Percentiles rank a stretch among this genome's conserved stretches.
These are phyloP conservation scores for Hipparchia semele DNA, from an alignment of 2,888 invertebrate species.

Conservation along the genomic window DNA sequence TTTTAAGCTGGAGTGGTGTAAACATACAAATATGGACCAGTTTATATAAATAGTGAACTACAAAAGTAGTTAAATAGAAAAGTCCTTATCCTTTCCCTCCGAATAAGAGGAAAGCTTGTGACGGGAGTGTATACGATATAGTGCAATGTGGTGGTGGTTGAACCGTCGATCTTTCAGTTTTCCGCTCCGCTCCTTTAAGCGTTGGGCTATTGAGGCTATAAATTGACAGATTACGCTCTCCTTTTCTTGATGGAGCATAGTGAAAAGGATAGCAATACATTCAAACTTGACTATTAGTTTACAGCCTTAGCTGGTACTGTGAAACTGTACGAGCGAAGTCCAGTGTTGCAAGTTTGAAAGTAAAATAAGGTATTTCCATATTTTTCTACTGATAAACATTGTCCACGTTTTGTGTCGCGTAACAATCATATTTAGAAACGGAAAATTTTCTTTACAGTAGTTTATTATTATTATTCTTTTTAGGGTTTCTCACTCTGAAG, in stretches of 20 bases:
- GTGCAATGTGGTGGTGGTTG: too few relatives aligned
- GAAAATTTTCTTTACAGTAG: background rate
- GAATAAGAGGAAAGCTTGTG: too few relatives aligned
- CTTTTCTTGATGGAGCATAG: background rate
- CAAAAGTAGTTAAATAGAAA: too few relatives aligned
- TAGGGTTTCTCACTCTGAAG: background rate
- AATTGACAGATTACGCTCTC: too few relatives aligned
- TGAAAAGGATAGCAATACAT: background rate
- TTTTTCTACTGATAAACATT: constrained; percentile 1
- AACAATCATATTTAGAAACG: background rate
- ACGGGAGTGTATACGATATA: too few relatives aligned
- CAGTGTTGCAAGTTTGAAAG: background rate
- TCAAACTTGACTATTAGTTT: background rate
- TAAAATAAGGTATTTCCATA: background rate
- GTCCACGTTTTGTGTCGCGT: background rate
- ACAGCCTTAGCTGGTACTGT: background rate
- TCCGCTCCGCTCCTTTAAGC: too few relatives aligned
- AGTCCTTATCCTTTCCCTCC: too few relatives aligned
- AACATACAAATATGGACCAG: too few relatives aligned
- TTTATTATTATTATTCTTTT: background rate
- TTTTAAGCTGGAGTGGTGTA: too few relatives aligned
- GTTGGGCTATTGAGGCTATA: too few relatives aligned
- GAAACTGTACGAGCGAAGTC: background rate
- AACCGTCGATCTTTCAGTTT: too few relatives aligned
- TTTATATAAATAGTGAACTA: too few relatives aligned